Conservation (phyloP, 2,797 vertebrate species). For the Lithobates pipiens region DNA sequence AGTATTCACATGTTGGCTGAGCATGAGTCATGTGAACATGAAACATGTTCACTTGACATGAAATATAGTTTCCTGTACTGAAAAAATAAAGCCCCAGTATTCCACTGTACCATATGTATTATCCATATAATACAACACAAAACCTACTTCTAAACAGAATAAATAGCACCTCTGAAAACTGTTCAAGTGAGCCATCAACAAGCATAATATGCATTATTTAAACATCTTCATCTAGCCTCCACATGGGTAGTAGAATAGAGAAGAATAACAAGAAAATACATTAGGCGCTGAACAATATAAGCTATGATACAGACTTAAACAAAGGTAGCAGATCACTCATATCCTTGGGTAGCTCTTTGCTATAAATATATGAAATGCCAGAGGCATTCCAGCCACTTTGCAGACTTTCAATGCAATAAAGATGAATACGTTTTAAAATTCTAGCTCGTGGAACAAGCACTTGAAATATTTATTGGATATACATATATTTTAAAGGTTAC, state of each 20-base stretch:
- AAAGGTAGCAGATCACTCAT: not conserved
- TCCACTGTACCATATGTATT: not conserved
- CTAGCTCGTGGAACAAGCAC: constrained; percentile 2
- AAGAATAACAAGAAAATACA: constrained; percentile 20
- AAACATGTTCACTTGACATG: not conserved
- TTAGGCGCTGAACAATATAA: constrained; percentile 7
- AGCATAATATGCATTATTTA: not conserved
- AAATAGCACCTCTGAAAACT: not conserved
- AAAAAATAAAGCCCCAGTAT: not conserved
- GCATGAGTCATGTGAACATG: not conserved
- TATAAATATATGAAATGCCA: constrained; percentile 52
- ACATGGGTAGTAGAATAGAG: not conserved
- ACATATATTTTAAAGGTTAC: constrained; percentile 18
- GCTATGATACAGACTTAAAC: not conserved
- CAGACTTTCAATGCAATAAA: constrained; percentile 28
- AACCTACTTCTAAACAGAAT: not conserved
- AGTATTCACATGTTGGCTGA: not conserved
- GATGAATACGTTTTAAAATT: constrained; percentile 41
- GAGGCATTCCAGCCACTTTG: constrained; percentile 49
- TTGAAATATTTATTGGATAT: constrained; percentile 41
- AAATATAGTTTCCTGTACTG: not conserved
- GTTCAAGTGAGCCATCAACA: not conserved
- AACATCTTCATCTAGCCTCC: not conserved
- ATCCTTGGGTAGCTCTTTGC: constrained; percentile 20
- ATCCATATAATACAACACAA: not conserved